Evolutionary conservation across 2,888 invertebrate genomes (phyloP).

Genomic region (Andrena haemorrhoa): DNA sequence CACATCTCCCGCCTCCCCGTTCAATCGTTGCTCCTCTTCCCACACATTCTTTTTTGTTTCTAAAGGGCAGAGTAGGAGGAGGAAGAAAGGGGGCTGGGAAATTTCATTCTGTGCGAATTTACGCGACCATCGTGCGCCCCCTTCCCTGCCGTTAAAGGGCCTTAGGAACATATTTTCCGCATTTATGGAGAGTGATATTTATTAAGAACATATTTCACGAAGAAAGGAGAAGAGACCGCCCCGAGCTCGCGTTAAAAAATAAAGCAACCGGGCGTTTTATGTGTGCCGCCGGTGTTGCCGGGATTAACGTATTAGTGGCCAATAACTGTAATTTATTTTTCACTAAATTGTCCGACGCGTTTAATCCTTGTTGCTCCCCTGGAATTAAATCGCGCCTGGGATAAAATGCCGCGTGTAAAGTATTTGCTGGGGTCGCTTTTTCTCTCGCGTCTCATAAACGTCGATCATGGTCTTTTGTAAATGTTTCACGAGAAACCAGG

Average conservation of each 20-base stretch:
- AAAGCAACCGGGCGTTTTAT: conserved; percentile 20
- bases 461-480: neutral
- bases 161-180: conserved; percentile 44
- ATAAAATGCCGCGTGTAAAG: neutral
- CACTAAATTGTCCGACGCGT: conserved; percentile 24
- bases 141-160: conserved; percentile 17
- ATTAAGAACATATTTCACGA: conserved; percentile 44
- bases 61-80: neutral
- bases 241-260: conserved; percentile 26
- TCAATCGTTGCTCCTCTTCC: conserved; percentile 23
- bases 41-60: neutral
- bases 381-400: conserved; percentile 33
- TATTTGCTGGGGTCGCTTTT: neutral
- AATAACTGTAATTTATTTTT: conserved; percentile 55
- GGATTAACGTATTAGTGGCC: conserved; percentile 51
- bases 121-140: conserved; percentile 5
- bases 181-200: conserved; percentile 44
- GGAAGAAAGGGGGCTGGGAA: neutral
- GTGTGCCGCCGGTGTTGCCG: neutral
- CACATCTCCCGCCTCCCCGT: neutral
- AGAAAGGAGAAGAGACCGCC: neutral
- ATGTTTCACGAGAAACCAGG: neutral
- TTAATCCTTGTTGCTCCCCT: conserved; percentile 33
- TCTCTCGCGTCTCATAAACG: neutral
- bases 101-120: conserved; percentile 42